Evolutionary conservation across 2,888 invertebrate species (phyloP).

Genomic region (Dicyrtomina minuta): DNA sequence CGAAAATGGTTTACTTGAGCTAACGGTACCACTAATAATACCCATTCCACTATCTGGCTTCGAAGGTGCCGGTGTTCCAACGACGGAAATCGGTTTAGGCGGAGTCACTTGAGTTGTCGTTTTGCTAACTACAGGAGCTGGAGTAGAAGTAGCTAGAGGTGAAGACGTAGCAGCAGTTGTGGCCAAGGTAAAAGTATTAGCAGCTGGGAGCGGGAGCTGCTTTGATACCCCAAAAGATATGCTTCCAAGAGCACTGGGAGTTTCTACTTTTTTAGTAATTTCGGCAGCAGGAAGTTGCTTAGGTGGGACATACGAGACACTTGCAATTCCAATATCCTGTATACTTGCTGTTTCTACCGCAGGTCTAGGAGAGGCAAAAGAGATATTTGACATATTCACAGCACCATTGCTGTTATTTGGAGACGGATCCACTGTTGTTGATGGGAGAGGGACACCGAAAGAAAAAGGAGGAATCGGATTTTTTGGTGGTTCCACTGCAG

Average conservation of each 20-base stretch:
- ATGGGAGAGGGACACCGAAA: neutral
- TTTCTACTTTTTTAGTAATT: neutral
- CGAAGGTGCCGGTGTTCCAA: neutral
- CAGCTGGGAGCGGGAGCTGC: neutral
- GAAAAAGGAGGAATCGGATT: constrained; percentile 11
- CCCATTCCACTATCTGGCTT: neutral
- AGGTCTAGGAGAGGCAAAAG: neutral
- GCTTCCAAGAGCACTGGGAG: neutral
- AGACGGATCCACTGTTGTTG: neutral
- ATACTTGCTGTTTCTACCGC: neutral
- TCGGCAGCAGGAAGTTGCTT: constrained; percentile 2
- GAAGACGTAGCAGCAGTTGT: neutral
- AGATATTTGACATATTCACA: neutral
- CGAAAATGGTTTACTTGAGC: neutral
- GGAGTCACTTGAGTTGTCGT: neutral
- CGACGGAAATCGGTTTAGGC: neutral
- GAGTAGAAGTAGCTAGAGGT: too few species aligned
- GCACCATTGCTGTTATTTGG: neutral
- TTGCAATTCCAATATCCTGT: neutral
- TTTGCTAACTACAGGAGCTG: neutral
- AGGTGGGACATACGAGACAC: neutral
- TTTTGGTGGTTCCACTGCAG: neutral
- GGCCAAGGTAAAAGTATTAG: neutral
- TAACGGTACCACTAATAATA: neutral
- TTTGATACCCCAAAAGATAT: constrained; percentile 2